These are phyloP conservation scores for Macrophya annulata DNA, from an alignment of 2,888 invertebrate species.

Conservation along the genomic window DNA sequence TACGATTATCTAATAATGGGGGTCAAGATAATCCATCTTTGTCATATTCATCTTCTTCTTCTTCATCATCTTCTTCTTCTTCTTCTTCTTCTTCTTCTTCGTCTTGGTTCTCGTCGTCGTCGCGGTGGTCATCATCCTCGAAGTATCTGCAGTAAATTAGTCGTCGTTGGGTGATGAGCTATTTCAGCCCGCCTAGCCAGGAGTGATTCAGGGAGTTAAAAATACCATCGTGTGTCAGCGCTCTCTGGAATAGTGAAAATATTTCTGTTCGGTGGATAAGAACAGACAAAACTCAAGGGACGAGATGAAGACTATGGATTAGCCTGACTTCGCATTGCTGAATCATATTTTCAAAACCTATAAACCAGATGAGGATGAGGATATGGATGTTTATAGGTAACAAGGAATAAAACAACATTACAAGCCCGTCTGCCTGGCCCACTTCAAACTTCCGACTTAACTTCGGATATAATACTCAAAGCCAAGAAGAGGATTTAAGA, in stretches of 20 bases:
- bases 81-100: neutral
- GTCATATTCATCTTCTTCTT: neutral
- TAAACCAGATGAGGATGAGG: constrained; percentile 43
- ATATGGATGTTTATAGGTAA: neutral
- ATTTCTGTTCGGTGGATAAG: constrained; percentile 61
- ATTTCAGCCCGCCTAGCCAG: constrained; percentile 74
- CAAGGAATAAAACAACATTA: constrained; percentile 38
- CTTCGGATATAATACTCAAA: neutral
- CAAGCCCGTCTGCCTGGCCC: constrained; percentile 36
- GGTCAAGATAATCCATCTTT: constrained; percentile 12
- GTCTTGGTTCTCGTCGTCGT: constrained; percentile 39
- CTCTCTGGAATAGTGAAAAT: constrained; percentile 71
- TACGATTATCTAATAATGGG: constrained; percentile 1
- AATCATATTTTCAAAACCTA: constrained; percentile 46
- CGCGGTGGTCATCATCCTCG: constrained; percentile 53
- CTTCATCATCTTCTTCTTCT: constrained; percentile 1
- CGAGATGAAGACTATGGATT: constrained; percentile 44
- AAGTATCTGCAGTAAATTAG: constrained; percentile 16
- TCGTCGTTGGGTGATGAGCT: constrained; percentile 63
- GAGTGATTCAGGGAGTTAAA: constrained; percentile 76
- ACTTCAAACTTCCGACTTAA: constrained; percentile 15
- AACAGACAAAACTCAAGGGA: neutral
- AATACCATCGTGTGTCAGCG: constrained; percentile 77
- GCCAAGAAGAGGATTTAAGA: constrained; percentile 39
- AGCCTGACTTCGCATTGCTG: neutral